Conservation (phyloP, 2,113 vertebrate genomes). For the Nycticryphes semicollaris region DNA sequence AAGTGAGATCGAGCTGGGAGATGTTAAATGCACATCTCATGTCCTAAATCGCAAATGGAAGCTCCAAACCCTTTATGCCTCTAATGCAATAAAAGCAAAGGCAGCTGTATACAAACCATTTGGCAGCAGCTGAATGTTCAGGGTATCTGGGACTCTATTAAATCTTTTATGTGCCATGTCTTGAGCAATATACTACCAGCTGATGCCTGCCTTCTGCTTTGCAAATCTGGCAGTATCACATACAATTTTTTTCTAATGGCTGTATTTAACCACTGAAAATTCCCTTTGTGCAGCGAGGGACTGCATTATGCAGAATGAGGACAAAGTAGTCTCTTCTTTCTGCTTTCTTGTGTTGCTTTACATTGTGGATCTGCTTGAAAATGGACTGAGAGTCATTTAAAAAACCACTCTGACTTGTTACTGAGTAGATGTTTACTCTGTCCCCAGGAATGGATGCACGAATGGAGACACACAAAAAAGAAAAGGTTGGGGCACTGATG, state of each 20-base stretch:
- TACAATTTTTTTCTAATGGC: neutral
- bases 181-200: slow-evolving; percentile 11
- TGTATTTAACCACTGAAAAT: neutral
- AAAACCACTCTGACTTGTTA: neutral
- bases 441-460: neutral
- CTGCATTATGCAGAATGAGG: neutral
- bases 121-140: neutral
- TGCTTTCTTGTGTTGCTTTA: neutral
- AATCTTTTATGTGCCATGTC: slow-evolving; percentile 5
- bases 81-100: neutral
- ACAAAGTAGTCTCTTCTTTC: neutral
- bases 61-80: neutral
- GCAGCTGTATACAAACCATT: neutral
- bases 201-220: slow-evolving; percentile 36
- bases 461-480: neutral
- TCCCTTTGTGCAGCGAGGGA: neutral
- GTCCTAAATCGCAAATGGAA: neutral
- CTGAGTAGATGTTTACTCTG: neutral
- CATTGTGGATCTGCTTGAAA: neutral
- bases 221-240: neutral
- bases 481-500: neutral
- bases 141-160: neutral
- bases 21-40: neutral
- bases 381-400: neutral
- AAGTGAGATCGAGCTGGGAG: neutral